Percentiles rank a stretch among this genome's conserved stretches.
Conservation (phyloP, 2,888 invertebrate genomes). For the Seladonia tumulorum region DNA sequence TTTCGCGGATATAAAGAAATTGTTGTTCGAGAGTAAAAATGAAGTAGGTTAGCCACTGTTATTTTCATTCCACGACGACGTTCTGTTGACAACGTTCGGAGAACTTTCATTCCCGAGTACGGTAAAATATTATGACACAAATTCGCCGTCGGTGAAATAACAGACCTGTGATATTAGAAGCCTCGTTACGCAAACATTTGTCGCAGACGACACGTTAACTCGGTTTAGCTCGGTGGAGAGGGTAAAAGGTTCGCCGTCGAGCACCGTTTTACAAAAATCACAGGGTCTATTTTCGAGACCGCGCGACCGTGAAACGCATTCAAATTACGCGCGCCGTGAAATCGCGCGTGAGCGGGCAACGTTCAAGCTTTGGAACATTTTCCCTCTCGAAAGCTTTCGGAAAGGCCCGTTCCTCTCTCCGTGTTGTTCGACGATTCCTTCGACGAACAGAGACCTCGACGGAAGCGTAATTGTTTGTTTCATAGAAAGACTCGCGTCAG, state of each 20-base stretch:
- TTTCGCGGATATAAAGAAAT: neutral
- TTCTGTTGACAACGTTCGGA: neutral
- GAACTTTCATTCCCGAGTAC: neutral
- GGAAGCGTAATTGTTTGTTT: neutral
- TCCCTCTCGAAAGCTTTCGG: neutral
- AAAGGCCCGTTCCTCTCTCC: constrained; percentile 16
- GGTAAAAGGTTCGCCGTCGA: constrained; percentile 13
- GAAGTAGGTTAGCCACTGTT: neutral
- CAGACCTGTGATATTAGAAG: neutral
- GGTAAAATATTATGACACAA: constrained; percentile 10
- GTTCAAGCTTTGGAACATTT: constrained; percentile 30
- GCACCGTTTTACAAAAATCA: constrained; percentile 45
- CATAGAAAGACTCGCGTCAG: neutral
- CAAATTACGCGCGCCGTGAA: constrained; percentile 57
- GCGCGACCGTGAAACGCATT: constrained; percentile 70
- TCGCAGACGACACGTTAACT: neutral
- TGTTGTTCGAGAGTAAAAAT: neutral
- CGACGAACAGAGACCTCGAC: constrained; percentile 14
- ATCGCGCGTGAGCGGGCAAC: constrained; percentile 11
- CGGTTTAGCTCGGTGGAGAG: neutral
- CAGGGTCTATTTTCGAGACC: constrained; percentile 66
- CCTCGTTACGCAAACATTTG: constrained; percentile 22
- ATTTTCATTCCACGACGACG: neutral
- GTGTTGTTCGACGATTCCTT: constrained; percentile 17
- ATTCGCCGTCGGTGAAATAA: constrained; percentile 3